These are phyloP conservation scores for Lynx canadensis DNA, from an alignment of 2,113 vertebrate genomes.

Conservation along the genomic window DNA sequence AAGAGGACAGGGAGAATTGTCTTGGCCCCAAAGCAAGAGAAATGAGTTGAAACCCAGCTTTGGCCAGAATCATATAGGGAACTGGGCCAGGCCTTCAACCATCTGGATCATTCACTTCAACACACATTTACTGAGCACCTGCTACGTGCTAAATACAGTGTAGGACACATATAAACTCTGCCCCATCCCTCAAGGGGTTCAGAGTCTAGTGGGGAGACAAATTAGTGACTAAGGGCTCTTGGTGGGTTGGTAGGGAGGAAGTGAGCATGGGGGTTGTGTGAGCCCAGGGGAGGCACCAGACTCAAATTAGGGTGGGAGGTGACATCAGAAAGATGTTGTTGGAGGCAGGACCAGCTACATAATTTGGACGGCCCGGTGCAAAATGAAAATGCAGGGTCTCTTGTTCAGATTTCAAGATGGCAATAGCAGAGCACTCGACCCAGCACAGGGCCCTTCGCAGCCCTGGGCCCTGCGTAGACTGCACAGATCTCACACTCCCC, in stretches of 20 bases:
- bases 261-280: neutral
- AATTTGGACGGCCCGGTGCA: neutral
- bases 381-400: neutral
- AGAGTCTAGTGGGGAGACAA: neutral
- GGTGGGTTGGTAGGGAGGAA: too few species aligned
- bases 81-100: neutral
- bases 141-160: neutral
- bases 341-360: neutral
- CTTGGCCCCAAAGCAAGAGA: slow-evolving; percentile 37
- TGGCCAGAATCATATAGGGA: neutral
- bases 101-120: neutral
- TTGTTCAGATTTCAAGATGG: neutral
- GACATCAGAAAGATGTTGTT: neutral
- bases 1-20: neutral
- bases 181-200: neutral
- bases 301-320: neutral
- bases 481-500: neutral
- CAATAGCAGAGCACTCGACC: neutral
- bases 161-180: neutral
- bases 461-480: neutral
- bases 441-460: neutral
- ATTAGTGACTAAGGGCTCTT: neutral
- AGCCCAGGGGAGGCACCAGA: neutral
- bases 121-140: neutral
- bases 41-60: neutral